Base-by-base conservation (phyloP, 2,888 invertebrate genomes). In the Caenorhabditis uteleia region DNA sequence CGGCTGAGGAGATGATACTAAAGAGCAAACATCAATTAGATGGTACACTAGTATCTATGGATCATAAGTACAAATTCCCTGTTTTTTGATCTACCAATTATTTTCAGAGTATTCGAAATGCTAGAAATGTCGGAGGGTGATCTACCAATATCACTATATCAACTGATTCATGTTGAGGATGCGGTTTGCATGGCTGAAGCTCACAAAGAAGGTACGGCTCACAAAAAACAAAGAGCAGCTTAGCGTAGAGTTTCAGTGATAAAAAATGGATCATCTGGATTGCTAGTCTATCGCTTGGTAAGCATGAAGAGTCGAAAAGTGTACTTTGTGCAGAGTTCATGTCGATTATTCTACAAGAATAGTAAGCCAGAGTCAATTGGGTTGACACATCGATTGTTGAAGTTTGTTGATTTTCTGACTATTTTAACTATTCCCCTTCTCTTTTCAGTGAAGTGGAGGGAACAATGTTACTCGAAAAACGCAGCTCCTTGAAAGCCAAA, bases 1-100 rank as follows among this genome's bases (percentile, higher is more conserved):
- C 95, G 4, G 93, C 95, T 84, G 94, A 97, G 84, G 98, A 98
- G 86, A 92, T 95, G 78, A 95, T 98, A 91, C 95, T 98, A 87
- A 98, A 98, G 86, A 95, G 94, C 85, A 98, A 98, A 87, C 98
- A 98, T 87, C 95, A 95, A 84, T 88, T 99, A 80, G 97, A 98
- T 86, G 89, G 98, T 46, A 55, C 70, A 2, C 50, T 81, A 6
- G 59, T 80, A 14, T 79, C 76, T 2, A 71, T 80, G 68, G 82
- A 82, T 60, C 60, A 57, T 6, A 67, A 74, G 79, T 79, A 23
- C 26, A 46, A 8, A 27, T 31, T 18, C 16, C 16, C 4, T 20
- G 7, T 7, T 33, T 5, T 25, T 48, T 20, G 10, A 46, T 33
- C 56, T 21, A 29, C 2, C 12, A 47, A 53, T 16, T 3, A 21